Evolutionary conservation across 2,113 vertebrate species (phyloP), one percentile per base, ranked within the genome.

Genomic region (Saguinus midas): DNA sequence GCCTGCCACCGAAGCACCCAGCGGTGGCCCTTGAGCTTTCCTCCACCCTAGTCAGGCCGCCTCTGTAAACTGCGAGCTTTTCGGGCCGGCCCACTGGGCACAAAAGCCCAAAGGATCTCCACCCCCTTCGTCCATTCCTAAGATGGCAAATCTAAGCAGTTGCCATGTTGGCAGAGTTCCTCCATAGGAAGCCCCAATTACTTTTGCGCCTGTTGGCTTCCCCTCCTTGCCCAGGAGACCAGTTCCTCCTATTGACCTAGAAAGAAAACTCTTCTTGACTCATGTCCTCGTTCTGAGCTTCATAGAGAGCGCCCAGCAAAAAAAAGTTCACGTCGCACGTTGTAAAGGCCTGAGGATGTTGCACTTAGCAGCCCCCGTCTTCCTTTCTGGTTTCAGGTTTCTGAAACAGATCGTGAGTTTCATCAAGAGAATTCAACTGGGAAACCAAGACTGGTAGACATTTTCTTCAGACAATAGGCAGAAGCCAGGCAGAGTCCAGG

Each of bases 381-480:
- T 81, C 83, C 66, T 87, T 96, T 98, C 76, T 97, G 92, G 92
- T 98, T 98, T 97, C 96, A 98, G 98, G 87, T 98, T 93, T 96
- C 91, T 89, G 96, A 94, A 85, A 87, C 80, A 93, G 64, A 95
- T 84, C 66, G 75, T 72, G 87, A 92, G 84, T 75, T 70, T 95
- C 89, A 87, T 58, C 48, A 2, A 96, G 90, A 94, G 66, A 94
- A 93, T 73, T 95, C 90, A 86, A 25, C 90, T 87, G 94, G 96
- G 93, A 90, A 90, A 90, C n/a, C 83, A 95, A 93, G 90, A 90
- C 87, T 40, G 83, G 40, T 87, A 96, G 92, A 75, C 90, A 43
- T 83, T 94, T 72, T 92, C 93, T 95, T 95, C 95, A 87, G n/a
- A 92, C 87, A 85, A 6, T 92, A 96, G 92, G 17, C 96, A 93